Base-by-base conservation (phyloP, 2,888 invertebrate species). In the Polyploca ridens region DNA sequence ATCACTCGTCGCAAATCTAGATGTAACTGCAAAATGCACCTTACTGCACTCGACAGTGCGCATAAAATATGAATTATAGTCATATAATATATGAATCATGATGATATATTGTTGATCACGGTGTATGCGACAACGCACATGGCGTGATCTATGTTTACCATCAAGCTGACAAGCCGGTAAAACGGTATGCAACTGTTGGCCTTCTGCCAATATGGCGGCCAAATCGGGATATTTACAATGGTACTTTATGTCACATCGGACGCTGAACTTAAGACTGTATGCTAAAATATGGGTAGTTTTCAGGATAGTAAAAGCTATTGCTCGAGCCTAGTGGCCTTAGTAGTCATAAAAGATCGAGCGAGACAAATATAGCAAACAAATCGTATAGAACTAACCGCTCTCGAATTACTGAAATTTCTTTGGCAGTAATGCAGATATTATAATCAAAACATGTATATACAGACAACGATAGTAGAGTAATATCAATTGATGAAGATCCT, bases 151-250 rank as follows among this genome's bases (percentile, higher is more conserved):
- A 76, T 84, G 85, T 85, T 83, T 78, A 83, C 81, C 72, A 80
- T 69, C 72, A 70, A 57, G 69, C 69, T 73, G 71, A 65, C 63
- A 63, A 64, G 66, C 68, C 71, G 71, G 64, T 35, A 62, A 66
- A 69, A 67, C 68, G 83, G 84, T 78, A 86, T 84, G 85, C 80
- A 68, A 67, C 67, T 62, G 62, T 84, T 92, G 91, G 91, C 82
- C 54, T 44, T 5, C 0, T 70, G 90, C 91, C 91, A 91, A 78
- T 33, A 67, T 70, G 72, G 69, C 80, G 68, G 83, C 83, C 86
- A 83, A 85, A 87, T 83, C 81, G 83, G 87, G 86, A 88, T 85
- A 84, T 88, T 87, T 87, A 86, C 86, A 82, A 79, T 77, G 70
- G 78, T 66, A 70, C 68, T 74, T 62, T 76, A 69, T 73, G 75